Percentiles rank a stretch among this genome's conserved stretches.
Conservation (phyloP, 1,140 invertebrate genomes). For the Lasaia peninsularis region DNA sequence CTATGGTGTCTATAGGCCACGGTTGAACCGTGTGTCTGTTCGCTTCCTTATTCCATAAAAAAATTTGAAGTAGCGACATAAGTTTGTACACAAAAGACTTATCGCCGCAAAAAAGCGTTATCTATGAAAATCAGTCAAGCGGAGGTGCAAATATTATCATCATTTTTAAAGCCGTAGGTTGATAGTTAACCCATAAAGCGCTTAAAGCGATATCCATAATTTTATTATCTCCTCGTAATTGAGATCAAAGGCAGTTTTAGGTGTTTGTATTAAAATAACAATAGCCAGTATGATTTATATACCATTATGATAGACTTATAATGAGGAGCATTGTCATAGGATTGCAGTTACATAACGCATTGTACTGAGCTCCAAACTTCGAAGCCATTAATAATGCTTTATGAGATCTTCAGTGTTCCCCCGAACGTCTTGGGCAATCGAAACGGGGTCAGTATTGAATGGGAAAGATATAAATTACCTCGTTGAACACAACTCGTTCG, state of each 20-base stretch:
- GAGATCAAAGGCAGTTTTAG: constrained; percentile 4
- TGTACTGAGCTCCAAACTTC: constrained; percentile 49
- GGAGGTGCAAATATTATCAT: too few species aligned
- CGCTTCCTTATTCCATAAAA: too few species aligned
- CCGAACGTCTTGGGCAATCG: constrained; percentile 46
- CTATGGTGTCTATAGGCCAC: too few species aligned
- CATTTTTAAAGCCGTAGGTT: too few species aligned
- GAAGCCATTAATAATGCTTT: constrained; percentile 60
- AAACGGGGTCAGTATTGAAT: constrained; percentile 39
- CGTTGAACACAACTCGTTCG: constrained; percentile 19
- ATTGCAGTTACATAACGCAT: constrained; percentile 42
- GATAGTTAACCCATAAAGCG: too few species aligned
- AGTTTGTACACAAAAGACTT: too few species aligned
- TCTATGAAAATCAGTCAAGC: too few species aligned
- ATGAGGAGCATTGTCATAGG: constrained; percentile 55
- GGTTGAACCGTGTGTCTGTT: too few species aligned
- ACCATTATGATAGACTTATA: constrained; percentile 37
- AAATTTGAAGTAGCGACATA: too few species aligned
- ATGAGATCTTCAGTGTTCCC: constrained; percentile 34
- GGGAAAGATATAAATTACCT: constrained; percentile 35
- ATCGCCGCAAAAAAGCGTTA: too few species aligned
- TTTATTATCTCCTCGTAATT: background rate
- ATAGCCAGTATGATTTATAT: constrained; percentile 4
- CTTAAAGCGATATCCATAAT: too few species aligned
- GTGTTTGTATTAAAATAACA: constrained; percentile 7